Evolutionary conservation across 2,113 vertebrate genomes (phyloP).

Genomic region (Amphiprion percula): DNA sequence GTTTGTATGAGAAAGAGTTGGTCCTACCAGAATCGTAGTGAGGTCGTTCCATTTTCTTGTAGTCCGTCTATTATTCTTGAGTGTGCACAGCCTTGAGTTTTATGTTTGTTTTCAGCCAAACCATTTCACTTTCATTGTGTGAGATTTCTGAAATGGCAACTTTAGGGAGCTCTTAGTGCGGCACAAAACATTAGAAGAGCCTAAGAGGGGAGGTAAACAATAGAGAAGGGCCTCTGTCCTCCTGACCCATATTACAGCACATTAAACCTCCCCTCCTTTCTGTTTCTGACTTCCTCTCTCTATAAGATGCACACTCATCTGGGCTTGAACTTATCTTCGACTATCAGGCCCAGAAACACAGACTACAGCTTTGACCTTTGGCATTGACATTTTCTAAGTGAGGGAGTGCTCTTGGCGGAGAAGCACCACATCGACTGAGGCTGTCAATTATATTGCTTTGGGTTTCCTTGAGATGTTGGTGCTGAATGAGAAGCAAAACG

Average conservation of each 20-base stretch:
- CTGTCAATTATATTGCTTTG: slow-evolving; percentile 53
- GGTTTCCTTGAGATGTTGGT: slow-evolving; percentile 14
- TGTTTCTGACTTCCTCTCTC: not conserved
- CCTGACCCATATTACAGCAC: slow-evolving; percentile 52
- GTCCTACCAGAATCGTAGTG: slow-evolving; percentile 29
- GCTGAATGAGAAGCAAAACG: slow-evolving; percentile 23
- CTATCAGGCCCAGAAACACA: slow-evolving; percentile 26
- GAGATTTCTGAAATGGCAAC: slow-evolving; percentile 42
- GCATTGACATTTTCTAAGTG: slow-evolving; percentile 61
- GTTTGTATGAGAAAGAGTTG: too few species aligned
- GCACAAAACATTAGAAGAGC: slow-evolving; percentile 32
- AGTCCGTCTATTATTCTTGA: slow-evolving; percentile 46
- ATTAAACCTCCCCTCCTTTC: slow-evolving; percentile 21
- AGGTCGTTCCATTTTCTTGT: slow-evolving; percentile 45
- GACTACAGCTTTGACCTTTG: slow-evolving; percentile 61
- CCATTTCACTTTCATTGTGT: slow-evolving; percentile 41
- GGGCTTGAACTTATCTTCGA: not conserved
- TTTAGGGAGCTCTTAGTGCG: slow-evolving; percentile 52
- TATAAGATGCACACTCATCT: not conserved
- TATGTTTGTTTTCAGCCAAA: slow-evolving; percentile 37
- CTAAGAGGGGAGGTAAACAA: slow-evolving; percentile 36
- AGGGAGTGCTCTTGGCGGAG: slow-evolving; percentile 3
- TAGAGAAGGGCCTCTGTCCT: slow-evolving; percentile 15
- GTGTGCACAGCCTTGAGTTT: slow-evolving; percentile 27
- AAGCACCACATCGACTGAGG: slow-evolving; percentile 22